phyloP scores from a whole-genome alignment of 2,113 vertebrate genomes.

The Scomber japonicus region DNA sequence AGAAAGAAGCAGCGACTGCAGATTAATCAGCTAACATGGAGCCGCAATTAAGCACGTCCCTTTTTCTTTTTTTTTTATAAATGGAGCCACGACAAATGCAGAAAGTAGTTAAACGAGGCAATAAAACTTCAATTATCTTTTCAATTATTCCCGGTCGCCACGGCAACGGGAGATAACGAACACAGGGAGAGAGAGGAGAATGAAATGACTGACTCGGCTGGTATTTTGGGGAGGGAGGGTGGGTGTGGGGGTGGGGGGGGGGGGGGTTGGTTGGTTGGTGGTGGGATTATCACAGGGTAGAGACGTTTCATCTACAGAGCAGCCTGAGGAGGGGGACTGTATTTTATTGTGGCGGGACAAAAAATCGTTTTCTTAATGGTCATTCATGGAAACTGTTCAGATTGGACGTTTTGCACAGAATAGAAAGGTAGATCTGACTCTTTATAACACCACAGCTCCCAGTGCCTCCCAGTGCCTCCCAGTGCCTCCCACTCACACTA shows the following conservation, averaged over 20 bases:
- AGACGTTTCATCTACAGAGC: constrained; percentile 29
- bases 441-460: too few species aligned
- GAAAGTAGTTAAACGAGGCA: constrained; percentile 35
- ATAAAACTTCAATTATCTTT: constrained; percentile 47
- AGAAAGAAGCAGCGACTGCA: constrained; percentile 15
- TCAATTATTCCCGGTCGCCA: background rate
- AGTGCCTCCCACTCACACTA: too few species aligned
- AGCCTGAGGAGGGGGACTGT: constrained; percentile 10
- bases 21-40: constrained; percentile 33
- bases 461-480: too few species aligned
- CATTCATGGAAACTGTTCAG: too few species aligned
- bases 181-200: too few species aligned
- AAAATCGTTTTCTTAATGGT: background rate
- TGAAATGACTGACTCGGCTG: background rate
- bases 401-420: too few species aligned
- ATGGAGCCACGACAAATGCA: constrained; percentile 18
- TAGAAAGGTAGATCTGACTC: too few species aligned
- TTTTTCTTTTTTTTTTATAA: constrained; percentile 8
- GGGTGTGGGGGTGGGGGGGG: background rate
- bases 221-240: background rate
- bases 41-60: constrained; percentile 41
- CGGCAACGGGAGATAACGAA: background rate
- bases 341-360: constrained; percentile 22
- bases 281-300: constrained; percentile 55
- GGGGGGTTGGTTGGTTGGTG: constrained; percentile 14